Base-by-base conservation (phyloP, 2,888 invertebrate species). In the Epiblema foenella region DNA sequence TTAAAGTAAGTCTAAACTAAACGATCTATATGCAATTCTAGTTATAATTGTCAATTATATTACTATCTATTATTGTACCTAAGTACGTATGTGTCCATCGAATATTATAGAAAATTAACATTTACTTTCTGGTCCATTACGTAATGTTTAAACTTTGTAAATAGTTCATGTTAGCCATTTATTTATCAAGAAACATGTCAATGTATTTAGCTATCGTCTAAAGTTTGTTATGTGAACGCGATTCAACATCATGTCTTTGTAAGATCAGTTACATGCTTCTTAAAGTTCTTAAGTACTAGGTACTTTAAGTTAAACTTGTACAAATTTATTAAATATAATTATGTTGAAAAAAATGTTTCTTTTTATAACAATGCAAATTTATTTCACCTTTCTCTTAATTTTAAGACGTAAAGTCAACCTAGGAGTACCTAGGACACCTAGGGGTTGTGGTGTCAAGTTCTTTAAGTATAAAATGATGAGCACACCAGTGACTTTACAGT, bases 251-350 rank as follows among this genome's bases (percentile, higher is more conserved):
- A 88, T 79, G 88, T 89, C 88, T 86, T 81, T 85, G 80, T 74
- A 71, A 73, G 59, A 51, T 69, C 5, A n/a, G n/a, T n/a, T 68
- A 67, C 77, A 75, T 77, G 79, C 78, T 84, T 77, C 80, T 79
- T 75, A 77, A 88, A 79, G 78, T 84, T 77, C 80, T 79, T 75
- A 77, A 88, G 89, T 91, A 89, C 88, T 89, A 88, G 87, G 86
- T 88, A 89, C 87, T 85, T 65, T 85, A 76, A 81, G 77, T 84
- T 85, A 84, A 85, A 84, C 86, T 83, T 91, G 91, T 91, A 92
- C 90, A 92, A 91, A 91, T 87, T 83, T 59, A 86, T 86, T 85
- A 84, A 91, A 86, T 90, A 90, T 88, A 90, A 71, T 88, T 85
- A 89, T 86, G 91, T 91, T 92, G 89, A 85, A 88, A 89, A 87